Evolutionary conservation across 2,888 invertebrate genomes (phyloP).

Genomic region (Scelioninae gen. 1): DNA sequence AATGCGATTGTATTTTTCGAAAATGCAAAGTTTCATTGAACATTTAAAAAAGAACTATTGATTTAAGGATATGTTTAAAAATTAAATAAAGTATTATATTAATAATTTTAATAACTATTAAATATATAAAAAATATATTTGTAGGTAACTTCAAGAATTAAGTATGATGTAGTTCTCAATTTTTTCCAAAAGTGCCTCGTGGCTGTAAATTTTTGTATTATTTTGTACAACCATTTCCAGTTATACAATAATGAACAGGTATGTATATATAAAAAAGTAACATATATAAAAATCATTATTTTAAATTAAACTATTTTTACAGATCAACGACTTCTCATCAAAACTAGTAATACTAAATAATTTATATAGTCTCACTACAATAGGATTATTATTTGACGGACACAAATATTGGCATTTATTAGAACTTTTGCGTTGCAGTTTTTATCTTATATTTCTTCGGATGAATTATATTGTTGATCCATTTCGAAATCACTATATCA

Average conservation of each 20-base stretch:
- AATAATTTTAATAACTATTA: too few species aligned
- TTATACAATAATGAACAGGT: slow-evolving; percentile 88
- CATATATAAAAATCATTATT: too few species aligned
- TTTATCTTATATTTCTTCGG: slow-evolving; percentile 85
- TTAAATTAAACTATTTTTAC: slow-evolving; percentile 79
- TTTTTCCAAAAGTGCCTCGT: slow-evolving; percentile 89
- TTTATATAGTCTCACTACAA: slow-evolving; percentile 88
- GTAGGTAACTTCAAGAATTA: slow-evolving; percentile 88
- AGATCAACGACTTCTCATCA: slow-evolving; percentile 87
- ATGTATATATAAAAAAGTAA: slow-evolving; percentile 76
- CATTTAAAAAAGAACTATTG: too few species aligned
- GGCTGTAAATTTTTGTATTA: slow-evolving; percentile 88
- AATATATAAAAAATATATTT: slow-evolving; percentile 32
- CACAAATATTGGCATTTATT: slow-evolving; percentile 87
- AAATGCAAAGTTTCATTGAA: too few species aligned
- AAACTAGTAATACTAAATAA: slow-evolving; percentile 87
- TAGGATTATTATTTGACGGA: slow-evolving; percentile 90
- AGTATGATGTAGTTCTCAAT: slow-evolving; percentile 88
- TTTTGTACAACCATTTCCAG: slow-evolving; percentile 88
- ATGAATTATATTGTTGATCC: slow-evolving; percentile 19
- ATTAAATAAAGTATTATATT: too few species aligned
- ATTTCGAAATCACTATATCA: slow-evolving; percentile 41
- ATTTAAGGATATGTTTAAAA: too few species aligned
- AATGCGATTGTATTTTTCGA: too few species aligned
- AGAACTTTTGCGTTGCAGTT: slow-evolving; percentile 88